A percentile compares a stretch with the other conserved stretches of the same genome.
Conservation (phyloP, 2,888 invertebrate species). For the Byasa hedistus region DNA sequence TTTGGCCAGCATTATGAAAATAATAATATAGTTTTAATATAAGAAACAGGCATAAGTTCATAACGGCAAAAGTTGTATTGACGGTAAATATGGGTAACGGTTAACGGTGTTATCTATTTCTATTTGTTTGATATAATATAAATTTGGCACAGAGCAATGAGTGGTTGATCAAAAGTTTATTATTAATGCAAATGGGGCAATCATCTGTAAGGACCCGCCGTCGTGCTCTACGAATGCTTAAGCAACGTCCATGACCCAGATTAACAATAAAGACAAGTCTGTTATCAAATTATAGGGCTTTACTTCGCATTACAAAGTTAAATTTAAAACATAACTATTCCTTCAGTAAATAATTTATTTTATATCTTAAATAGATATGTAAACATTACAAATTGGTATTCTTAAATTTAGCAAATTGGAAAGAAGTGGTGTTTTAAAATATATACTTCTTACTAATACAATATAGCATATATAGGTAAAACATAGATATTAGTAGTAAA, state of each 20-base stretch:
- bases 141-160: conserved; percentile 19
- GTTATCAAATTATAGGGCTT: not conserved
- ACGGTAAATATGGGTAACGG: not conserved
- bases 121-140: conserved; percentile 1
- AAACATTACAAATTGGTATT: too few species aligned
- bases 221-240: conserved; percentile 20
- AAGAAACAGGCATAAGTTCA: not conserved
- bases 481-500: conserved; percentile 29
- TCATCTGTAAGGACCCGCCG: conserved; percentile 24
- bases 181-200: conserved; percentile 21
- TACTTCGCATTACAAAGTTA: not conserved
- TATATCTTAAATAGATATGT: not conserved
- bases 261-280: conserved; percentile 18
- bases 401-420: too few species aligned
- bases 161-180: conserved; percentile 17
- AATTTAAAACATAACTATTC: not conserved
- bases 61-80: not conserved
- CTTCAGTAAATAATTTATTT: not conserved
- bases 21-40: not conserved
- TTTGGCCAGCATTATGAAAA: not conserved
- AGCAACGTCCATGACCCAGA: conserved; percentile 27
- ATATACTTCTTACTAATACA: too few species aligned
- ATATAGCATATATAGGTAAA: not conserved
- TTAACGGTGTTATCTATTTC: not conserved
- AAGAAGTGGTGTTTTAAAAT: too few species aligned